Percentiles rank a stretch among this genome's conserved stretches.
phyloP scores from a whole-genome alignment of 2,797 vertebrate genomes.

The Podarcis lilfordi region DNA sequence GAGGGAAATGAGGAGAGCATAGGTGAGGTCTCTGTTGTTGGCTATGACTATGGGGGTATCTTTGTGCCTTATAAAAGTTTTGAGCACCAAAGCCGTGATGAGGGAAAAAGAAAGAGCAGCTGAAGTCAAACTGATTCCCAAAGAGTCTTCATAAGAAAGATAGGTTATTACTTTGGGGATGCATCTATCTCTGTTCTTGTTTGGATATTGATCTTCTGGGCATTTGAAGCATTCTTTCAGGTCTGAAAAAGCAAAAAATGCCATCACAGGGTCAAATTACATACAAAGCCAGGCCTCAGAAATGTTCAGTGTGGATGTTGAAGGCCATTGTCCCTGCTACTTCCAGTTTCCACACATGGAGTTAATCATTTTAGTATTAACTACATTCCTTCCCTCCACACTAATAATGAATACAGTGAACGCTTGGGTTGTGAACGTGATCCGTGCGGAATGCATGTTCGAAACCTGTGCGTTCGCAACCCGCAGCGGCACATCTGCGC shows the following conservation, averaged over 20 bases:
- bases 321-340: neutral
- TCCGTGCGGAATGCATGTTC: no score
- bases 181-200: neutral
- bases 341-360: no score
- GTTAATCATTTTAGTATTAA: no score
- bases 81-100: neutral
- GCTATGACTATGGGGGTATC: neutral
- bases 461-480: no score
- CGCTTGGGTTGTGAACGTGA: no score
- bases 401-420: no score
- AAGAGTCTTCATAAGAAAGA: neutral
- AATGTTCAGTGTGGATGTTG: neutral
- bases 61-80: neutral
- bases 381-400: no score
- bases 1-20: no score
- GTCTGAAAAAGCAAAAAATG: neutral
- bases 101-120: neutral
- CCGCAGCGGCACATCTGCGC: no score
- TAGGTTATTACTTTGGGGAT: neutral
- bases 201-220: neutral
- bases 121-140: neutral
- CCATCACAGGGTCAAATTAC: neutral
- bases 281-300: no score
- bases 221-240: constrained; percentile 1
- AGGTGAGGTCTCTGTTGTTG: neutral